Conservation (phyloP, 1,140 invertebrate species). For the Drosophila fuyamai region DNA sequence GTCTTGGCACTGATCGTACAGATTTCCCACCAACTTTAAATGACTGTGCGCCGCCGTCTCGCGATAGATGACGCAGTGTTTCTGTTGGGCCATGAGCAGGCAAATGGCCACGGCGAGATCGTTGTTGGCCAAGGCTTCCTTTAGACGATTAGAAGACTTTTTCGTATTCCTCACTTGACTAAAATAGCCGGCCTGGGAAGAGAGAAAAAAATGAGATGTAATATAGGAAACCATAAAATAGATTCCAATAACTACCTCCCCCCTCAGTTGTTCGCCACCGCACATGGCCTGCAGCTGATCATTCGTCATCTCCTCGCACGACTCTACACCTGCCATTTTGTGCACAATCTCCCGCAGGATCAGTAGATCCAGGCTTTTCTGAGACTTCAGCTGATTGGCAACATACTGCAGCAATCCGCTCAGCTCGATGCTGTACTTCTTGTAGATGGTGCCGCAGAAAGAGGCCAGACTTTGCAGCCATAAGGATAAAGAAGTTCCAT, state of each 20-base stretch:
- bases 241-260: slow-evolving; percentile 87
- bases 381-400: slow-evolving; percentile 97
- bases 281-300: slow-evolving; percentile 98
- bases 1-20: slow-evolving; percentile 97
- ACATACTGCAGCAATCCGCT: slow-evolving; percentile 98
- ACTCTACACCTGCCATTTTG: slow-evolving; percentile 99
- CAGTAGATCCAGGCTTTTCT: slow-evolving; percentile 97
- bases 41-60: slow-evolving; percentile 95
- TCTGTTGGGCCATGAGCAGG: slow-evolving; percentile 98
- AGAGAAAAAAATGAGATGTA: background rate
- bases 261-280: slow-evolving; percentile 97
- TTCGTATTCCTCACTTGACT: slow-evolving; percentile 98
- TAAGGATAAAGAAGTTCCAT: slow-evolving; percentile 96
- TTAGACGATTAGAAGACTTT: slow-evolving; percentile 97
- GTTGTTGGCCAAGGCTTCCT: slow-evolving; percentile 95
- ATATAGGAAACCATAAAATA: background rate
- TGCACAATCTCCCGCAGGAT: slow-evolving; percentile 99
- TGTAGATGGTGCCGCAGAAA: slow-evolving; percentile 97
- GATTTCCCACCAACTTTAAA: slow-evolving; percentile 94
- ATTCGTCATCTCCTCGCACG: slow-evolving; percentile 97
- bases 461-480: slow-evolving; percentile 98
- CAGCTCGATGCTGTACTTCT: slow-evolving; percentile 98
- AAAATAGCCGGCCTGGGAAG: slow-evolving; percentile 93
- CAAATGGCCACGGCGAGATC: slow-evolving; percentile 97
- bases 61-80: slow-evolving; percentile 95